Conservation (phyloP, 1,140 invertebrate species). For the Aphis craccivora region DNA sequence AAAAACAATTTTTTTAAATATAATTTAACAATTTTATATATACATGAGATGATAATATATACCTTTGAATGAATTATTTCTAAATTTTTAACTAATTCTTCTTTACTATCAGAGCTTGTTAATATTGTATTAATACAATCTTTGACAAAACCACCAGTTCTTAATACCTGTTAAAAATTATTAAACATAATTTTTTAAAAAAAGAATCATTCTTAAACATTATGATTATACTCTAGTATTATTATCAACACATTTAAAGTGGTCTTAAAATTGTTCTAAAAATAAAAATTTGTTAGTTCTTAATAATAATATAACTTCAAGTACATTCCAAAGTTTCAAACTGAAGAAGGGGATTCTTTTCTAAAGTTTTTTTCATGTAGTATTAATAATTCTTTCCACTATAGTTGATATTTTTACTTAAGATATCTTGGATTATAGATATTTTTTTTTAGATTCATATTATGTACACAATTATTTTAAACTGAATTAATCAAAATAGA, state of each 20-base stretch:
- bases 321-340: background rate
- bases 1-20: background rate
- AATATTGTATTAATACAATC: conserved; percentile 46
- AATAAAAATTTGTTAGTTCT: background rate
- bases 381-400: too few relatives aligned
- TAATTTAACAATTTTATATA: background rate
- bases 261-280: too few relatives aligned
- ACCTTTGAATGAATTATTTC: conserved; percentile 53
- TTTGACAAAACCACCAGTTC: conserved; percentile 59
- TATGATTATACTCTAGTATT: background rate
- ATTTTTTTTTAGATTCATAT: background rate
- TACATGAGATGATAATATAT: background rate
- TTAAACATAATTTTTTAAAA: background rate
- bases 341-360: background rate
- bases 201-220: background rate
- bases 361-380: background rate
- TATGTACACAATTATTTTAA: background rate
- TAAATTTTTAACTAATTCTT: conserved; percentile 52
- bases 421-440: too few relatives aligned
- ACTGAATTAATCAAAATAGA: background rate
- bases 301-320: background rate
- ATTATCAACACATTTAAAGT: too few relatives aligned
- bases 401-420: too few relatives aligned
- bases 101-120: conserved; percentile 44
- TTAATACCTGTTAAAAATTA: conserved; percentile 62